Percentiles rank a stretch among this genome's conserved stretches.
These are phyloP conservation scores for Protaetia brevitarsis DNA, from an alignment of 1,140 invertebrate genomes.

Conservation along the genomic window DNA sequence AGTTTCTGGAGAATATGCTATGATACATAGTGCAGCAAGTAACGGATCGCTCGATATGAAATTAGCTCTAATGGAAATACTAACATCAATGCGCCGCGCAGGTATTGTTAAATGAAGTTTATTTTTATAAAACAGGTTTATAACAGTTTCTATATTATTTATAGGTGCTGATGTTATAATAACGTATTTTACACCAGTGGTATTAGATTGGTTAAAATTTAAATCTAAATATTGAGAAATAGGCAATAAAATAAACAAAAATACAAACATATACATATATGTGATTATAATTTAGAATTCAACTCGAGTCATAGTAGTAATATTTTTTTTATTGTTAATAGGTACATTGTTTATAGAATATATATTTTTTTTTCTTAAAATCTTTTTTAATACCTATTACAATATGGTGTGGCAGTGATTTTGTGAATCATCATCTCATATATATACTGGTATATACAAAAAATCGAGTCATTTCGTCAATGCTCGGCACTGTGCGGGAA, in stretches of 20 bases:
- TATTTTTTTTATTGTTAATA: too few relatives aligned
- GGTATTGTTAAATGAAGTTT: conserved; percentile 51
- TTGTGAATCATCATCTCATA: too few relatives aligned
- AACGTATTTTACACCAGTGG: conserved; percentile 75
- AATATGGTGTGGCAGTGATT: too few relatives aligned
- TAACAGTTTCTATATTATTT: conserved; percentile 35
- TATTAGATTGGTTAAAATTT: conserved; percentile 51
- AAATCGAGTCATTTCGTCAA: too few relatives aligned
- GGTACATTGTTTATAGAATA: too few relatives aligned
- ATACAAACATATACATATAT: too few relatives aligned
- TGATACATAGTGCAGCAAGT: conserved; percentile 80
- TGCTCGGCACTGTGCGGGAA: too few relatives aligned
- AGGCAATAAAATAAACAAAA: neutral
- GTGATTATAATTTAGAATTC: too few relatives aligned
- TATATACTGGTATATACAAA: too few relatives aligned
- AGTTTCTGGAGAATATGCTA: conserved; percentile 96
- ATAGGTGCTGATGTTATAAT: conserved; percentile 87
- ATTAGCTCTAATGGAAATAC: conserved; percentile 74
- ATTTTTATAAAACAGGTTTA: neutral
- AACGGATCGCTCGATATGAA: conserved; percentile 74
- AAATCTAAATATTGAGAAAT: conserved; percentile 36
- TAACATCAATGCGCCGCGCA: conserved; percentile 82
- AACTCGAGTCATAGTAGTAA: too few relatives aligned
- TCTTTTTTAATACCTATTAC: too few relatives aligned
- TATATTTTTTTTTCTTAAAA: too few relatives aligned